Evolutionary conservation across 2,888 invertebrate genomes (phyloP).

Genomic region (Cetonia aurata): DNA sequence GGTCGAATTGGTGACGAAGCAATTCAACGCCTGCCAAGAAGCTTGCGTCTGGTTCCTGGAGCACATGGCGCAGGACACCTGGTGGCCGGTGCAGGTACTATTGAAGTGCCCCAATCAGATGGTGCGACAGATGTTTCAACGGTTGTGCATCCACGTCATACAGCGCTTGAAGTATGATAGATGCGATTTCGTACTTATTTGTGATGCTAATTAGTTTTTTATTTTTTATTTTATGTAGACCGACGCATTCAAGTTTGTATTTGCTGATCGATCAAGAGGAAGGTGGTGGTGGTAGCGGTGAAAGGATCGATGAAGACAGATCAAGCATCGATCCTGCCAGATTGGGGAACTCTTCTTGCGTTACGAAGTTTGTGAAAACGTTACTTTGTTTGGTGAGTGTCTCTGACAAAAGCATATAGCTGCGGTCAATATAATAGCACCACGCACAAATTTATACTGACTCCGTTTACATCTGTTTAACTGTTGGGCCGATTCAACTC

Average conservation of each 20-base stretch:
- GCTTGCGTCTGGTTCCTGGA: constrained; percentile 94
- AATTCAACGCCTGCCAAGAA: constrained; percentile 91
- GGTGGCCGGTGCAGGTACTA: constrained; percentile 94
- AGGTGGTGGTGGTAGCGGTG: constrained; percentile 30
- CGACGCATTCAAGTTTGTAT: constrained; percentile 74
- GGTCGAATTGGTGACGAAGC: constrained; percentile 95
- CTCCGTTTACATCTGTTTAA: no score
- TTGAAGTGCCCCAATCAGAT: constrained; percentile 97
- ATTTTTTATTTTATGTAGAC: constrained; percentile 58
- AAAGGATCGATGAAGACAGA: constrained; percentile 52
- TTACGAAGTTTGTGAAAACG: constrained; percentile 92
- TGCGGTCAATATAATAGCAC: no score
- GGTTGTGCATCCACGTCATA: constrained; percentile 94
- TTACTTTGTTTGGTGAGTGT: constrained; percentile 81
- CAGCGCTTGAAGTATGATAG: constrained; percentile 82
- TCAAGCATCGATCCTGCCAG: constrained; percentile 70
- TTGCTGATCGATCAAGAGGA: constrained; percentile 70
- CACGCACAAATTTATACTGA: no score
- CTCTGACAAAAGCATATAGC: no score
- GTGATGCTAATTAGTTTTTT: constrained; percentile 5
- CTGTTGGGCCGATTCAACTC: no score
- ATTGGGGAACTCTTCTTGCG: constrained; percentile 86
- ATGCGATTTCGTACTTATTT: constrained; percentile 37
- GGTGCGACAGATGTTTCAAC: constrained; percentile 97
- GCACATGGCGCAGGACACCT: constrained; percentile 92